Conservation (phyloP, 2,797 vertebrate species). For the Menidia menidia region DNA sequence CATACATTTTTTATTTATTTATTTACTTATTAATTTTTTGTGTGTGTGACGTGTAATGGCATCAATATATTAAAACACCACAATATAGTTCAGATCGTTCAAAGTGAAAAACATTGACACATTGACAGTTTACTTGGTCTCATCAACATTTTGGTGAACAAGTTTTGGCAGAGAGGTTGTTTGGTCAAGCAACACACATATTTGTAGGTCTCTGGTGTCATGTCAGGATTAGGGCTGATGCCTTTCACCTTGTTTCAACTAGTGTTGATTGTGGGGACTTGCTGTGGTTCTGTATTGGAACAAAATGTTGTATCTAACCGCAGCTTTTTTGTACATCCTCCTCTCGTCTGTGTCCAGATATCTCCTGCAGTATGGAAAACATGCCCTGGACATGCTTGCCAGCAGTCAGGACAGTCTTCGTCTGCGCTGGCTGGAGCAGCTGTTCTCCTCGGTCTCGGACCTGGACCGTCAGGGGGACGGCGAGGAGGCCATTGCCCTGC, state of each 20-base stretch:
- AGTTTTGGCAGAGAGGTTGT: background rate
- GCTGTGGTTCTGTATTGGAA: background rate
- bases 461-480: slow-evolving; percentile 54
- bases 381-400: slow-evolving; percentile 92
- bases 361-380: slow-evolving; percentile 88
- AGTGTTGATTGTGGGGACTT: background rate
- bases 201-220: too few relatives aligned
- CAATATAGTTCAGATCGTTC: too few relatives aligned
- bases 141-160: slow-evolving; percentile 3
- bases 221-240: background rate
- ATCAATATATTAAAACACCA: too few relatives aligned
- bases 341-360: slow-evolving; percentile 62
- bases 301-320: background rate
- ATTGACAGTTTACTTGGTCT: background rate
- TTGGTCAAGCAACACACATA: too few relatives aligned
- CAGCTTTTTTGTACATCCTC: background rate
- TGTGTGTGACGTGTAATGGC: too few relatives aligned
- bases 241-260: background rate
- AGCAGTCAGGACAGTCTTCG: slow-evolving; percentile 94
- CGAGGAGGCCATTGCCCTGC: slow-evolving; percentile 83
- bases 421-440: slow-evolving; percentile 90
- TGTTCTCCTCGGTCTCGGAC: slow-evolving; percentile 87
- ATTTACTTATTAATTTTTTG: too few relatives aligned
- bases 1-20: too few relatives aligned
- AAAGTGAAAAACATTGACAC: too few relatives aligned